These are phyloP conservation scores for Phataginus tricuspis DNA, from an alignment of 2,797 vertebrate genomes.

Conservation along the genomic window DNA sequence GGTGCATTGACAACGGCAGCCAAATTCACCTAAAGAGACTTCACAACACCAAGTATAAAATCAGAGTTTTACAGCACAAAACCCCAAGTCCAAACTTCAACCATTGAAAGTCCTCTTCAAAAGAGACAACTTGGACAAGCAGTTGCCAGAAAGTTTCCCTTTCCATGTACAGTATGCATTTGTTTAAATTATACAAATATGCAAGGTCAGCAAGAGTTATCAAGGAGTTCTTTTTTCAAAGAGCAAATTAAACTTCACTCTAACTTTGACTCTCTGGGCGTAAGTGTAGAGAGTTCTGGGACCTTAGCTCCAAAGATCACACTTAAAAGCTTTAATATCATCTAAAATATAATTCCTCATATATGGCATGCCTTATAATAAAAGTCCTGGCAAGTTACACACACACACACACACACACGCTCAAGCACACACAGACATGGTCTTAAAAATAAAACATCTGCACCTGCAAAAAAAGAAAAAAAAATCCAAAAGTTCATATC, in stretches of 20 bases:
- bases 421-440: conserved; percentile 17
- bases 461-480: conserved; percentile 86
- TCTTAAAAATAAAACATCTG: conserved; percentile 82
- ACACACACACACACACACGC: not conserved
- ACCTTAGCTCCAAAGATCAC: conserved; percentile 81
- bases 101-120: conserved; percentile 79
- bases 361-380: conserved; percentile 61
- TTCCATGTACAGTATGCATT: conserved; percentile 77
- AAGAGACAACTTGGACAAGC: conserved; percentile 81
- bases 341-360: conserved; percentile 62
- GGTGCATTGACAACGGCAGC: conserved; percentile 83
- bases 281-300: conserved; percentile 78
- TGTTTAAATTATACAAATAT: conserved; percentile 83
- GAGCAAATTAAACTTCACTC: conserved; percentile 84
- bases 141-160: conserved; percentile 80
- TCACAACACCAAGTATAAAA: conserved; percentile 83
- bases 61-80: conserved; percentile 77
- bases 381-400: conserved; percentile 66
- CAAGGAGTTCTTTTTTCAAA: conserved; percentile 82
- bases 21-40: conserved; percentile 90
- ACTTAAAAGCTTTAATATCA: conserved; percentile 82
- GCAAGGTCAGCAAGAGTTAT: conserved; percentile 89
- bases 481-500: conserved; percentile 79
- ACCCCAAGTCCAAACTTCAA: conserved; percentile 81
- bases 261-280: conserved; percentile 84